These are phyloP conservation scores for Boloria euphrosyne DNA, from an alignment of 2,888 invertebrate species.

Conservation along the genomic window DNA sequence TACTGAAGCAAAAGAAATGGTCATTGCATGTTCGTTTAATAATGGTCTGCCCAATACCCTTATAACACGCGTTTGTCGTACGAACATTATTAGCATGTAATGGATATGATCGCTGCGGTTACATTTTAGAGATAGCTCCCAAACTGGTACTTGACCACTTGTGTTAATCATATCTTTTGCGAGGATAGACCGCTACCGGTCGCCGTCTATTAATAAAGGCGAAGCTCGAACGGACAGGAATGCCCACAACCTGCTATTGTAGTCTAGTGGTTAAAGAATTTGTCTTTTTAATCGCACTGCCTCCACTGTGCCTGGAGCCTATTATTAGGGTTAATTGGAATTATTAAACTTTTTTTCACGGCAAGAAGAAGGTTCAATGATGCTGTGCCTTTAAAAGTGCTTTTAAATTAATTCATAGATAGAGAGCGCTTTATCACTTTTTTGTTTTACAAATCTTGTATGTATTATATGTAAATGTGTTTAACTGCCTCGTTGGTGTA, in stretches of 20 bases:
- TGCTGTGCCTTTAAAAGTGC: constrained; percentile 54
- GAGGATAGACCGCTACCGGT: constrained; percentile 76
- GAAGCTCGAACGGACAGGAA: constrained; percentile 60
- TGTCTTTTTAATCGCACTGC: constrained; percentile 80
- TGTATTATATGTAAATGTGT: not conserved
- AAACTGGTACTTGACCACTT: constrained; percentile 74
- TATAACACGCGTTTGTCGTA: constrained; percentile 51
- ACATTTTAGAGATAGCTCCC: constrained; percentile 61
- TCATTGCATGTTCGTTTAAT: constrained; percentile 9
- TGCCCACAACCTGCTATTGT: constrained; percentile 78
- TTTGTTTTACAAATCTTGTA: constrained; percentile 51
- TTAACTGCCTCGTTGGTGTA: no score
- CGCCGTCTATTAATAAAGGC: constrained; percentile 78
- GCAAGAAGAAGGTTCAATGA: constrained; percentile 67
- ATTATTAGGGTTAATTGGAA: constrained; percentile 82
- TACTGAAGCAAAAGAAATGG: constrained; percentile 10
- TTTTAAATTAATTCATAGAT: constrained; percentile 73
- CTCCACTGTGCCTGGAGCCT: constrained; percentile 67
- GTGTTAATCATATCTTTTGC: constrained; percentile 81
- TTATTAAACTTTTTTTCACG: constrained; percentile 75
- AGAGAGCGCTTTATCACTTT: constrained; percentile 66
- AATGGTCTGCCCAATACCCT: constrained; percentile 11
- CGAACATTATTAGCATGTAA: constrained; percentile 30
- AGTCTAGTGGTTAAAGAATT: constrained; percentile 76
- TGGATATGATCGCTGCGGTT: constrained; percentile 23